Evolutionary conservation across 1,140 invertebrate species (phyloP).

Genomic region (Drosophila ambigua): DNA sequence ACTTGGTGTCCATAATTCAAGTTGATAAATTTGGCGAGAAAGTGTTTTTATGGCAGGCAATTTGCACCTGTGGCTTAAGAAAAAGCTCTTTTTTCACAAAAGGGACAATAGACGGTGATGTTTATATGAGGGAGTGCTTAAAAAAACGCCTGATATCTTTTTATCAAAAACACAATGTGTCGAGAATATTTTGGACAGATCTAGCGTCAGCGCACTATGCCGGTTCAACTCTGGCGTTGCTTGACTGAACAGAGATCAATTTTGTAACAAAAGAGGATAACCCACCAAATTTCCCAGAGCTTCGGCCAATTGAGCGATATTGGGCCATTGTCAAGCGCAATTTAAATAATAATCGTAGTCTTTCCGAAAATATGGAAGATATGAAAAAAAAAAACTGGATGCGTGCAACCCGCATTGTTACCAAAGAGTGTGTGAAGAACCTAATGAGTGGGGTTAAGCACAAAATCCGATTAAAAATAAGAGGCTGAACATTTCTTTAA

Average conservation of each 20-base stretch:
- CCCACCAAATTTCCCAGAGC: no score
- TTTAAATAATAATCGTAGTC: neutral
- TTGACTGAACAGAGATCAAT: no score
- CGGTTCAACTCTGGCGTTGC: no score
- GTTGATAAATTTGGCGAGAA: constrained; percentile 12
- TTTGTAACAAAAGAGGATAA: neutral
- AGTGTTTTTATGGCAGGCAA: neutral
- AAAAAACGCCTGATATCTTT: neutral
- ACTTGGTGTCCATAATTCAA: neutral
- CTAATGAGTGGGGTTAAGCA: no score
- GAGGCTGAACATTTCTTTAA: no score
- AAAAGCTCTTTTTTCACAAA: no score
- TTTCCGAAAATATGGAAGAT: neutral
- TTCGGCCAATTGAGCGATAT: no score
- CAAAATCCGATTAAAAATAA: no score
- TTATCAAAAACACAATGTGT: neutral
- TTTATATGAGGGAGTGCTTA: neutral
- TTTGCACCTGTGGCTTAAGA: neutral
- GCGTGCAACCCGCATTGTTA: no score
- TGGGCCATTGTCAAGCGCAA: no score
- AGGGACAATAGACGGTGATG: no score
- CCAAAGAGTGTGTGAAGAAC: no score
- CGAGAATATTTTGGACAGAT: neutral
- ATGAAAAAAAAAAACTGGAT: constrained; percentile 15
- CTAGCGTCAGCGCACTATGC: neutral